phyloP scores from a whole-genome alignment of 2,888 invertebrate genomes.

The Laspeyria flexula region DNA sequence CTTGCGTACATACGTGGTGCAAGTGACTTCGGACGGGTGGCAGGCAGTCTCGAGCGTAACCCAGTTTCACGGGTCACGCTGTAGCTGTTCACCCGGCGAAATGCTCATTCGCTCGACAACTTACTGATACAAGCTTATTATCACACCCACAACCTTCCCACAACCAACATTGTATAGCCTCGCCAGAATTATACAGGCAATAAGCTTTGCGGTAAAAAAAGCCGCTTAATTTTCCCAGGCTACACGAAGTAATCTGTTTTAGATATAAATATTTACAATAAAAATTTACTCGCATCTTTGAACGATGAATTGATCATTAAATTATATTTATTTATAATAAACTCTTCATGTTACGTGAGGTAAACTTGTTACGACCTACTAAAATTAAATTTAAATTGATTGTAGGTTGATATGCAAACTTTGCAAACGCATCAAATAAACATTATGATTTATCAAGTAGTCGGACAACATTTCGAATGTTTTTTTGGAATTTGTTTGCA shows the following conservation, averaged over 20 bases:
- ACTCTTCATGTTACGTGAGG: neutral
- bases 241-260: neutral
- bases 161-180: neutral
- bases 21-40: conserved; percentile 35
- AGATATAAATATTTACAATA: neutral
- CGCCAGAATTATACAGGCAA: neutral
- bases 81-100: conserved; percentile 47
- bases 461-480: too few relatives aligned
- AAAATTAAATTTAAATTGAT: neutral
- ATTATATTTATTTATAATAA: neutral
- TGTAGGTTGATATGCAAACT: neutral
- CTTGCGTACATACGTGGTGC: conserved; percentile 27
- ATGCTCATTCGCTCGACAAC: conserved; percentile 53
- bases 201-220: neutral
- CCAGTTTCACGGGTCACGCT: conserved; percentile 64
- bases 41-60: conserved; percentile 52
- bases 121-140: conserved; percentile 37
- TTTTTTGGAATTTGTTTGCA: neutral
- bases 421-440: neutral
- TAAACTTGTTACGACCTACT: neutral
- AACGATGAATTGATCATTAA: neutral
- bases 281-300: neutral
- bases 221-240: too few relatives aligned
- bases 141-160: conserved; percentile 2
- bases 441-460: neutral